These are phyloP conservation scores for Troides oblongomaculatus DNA, from an alignment of 2,888 invertebrate genomes.

Conservation along the genomic window DNA sequence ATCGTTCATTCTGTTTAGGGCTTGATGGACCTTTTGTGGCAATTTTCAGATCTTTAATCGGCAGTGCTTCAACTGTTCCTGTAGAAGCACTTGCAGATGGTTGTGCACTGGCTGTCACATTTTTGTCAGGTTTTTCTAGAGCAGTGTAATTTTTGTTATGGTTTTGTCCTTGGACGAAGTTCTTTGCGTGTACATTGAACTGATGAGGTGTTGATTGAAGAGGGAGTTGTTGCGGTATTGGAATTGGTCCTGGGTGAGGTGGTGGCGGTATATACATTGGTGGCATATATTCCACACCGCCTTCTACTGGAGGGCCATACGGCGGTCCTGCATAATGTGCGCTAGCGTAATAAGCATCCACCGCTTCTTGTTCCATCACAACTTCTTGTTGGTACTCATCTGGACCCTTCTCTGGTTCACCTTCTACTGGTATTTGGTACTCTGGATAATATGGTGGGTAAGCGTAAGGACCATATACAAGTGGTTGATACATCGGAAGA, in stretches of 20 bases:
- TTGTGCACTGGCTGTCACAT: constrained; percentile 44
- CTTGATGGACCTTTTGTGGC: constrained; percentile 56
- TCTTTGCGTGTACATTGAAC: constrained; percentile 76
- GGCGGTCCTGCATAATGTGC: constrained; percentile 64
- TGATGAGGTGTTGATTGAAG: constrained; percentile 64
- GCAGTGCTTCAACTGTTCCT: constrained; percentile 55
- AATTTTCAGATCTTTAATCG: constrained; percentile 72
- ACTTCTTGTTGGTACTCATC: constrained; percentile 72
- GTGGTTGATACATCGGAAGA: constrained; percentile 73
- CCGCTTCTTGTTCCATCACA: constrained; percentile 74
- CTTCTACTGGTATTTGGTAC: constrained; percentile 70
- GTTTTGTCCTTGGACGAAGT: constrained; percentile 70
- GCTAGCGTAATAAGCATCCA: constrained; percentile 70
- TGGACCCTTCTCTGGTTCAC: constrained; percentile 68
- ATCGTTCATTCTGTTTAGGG: constrained; percentile 61
- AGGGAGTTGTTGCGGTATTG: constrained; percentile 56
- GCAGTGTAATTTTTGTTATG: constrained; percentile 52
- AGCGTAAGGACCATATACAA: constrained; percentile 70
- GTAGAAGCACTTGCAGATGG: constrained; percentile 42
- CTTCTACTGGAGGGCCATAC: constrained; percentile 65
- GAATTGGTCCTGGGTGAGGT: constrained; percentile 58
- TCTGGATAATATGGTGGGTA: constrained; percentile 74
- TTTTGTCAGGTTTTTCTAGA: constrained; percentile 47
- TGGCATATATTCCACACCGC: constrained; percentile 67
- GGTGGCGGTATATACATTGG: constrained; percentile 65